Conservation (phyloP, 2,888 invertebrate species). For the Chouioia cunea region DNA sequence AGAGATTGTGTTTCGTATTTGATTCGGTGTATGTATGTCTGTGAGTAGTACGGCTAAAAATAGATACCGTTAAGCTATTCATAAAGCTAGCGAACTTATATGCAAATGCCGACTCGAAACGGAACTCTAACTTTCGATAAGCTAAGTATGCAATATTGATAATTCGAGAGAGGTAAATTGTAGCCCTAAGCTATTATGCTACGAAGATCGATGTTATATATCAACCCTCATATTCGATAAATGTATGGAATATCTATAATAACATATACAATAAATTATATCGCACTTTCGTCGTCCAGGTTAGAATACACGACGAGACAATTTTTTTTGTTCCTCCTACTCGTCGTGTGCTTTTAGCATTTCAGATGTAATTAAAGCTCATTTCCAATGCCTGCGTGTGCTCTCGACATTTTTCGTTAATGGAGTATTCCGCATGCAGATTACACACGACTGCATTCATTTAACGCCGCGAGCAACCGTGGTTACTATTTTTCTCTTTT, state of each 20-base stretch:
- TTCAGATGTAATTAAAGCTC: constrained; percentile 41
- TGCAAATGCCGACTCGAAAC: too few species aligned
- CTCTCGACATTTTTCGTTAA: neutral
- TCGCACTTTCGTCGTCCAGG: constrained; percentile 24
- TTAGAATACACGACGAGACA: constrained; percentile 29
- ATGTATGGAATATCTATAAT: constrained; percentile 65
- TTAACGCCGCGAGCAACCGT: too few species aligned
- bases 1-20: neutral
- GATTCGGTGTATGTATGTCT: too few species aligned
- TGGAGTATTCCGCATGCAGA: neutral
- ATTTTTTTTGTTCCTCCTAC: constrained; percentile 45
- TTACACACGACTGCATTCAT: neutral
- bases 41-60: too few species aligned
- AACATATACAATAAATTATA: too few species aligned
- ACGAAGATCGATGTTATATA: constrained; percentile 60
- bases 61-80: too few species aligned
- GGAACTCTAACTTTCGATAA: constrained; percentile 22
- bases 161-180: neutral
- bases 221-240: constrained; percentile 59
- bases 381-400: constrained; percentile 14
- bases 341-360: constrained; percentile 36
- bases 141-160: too few species aligned
- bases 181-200: neutral
- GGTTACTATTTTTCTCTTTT: too few species aligned
- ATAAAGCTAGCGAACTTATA: too few species aligned